A percentile compares a stretch with the other conserved stretches of the same genome.
phyloP scores from a whole-genome alignment of 2,797 vertebrate genomes.

The Hippocampus kuda region DNA sequence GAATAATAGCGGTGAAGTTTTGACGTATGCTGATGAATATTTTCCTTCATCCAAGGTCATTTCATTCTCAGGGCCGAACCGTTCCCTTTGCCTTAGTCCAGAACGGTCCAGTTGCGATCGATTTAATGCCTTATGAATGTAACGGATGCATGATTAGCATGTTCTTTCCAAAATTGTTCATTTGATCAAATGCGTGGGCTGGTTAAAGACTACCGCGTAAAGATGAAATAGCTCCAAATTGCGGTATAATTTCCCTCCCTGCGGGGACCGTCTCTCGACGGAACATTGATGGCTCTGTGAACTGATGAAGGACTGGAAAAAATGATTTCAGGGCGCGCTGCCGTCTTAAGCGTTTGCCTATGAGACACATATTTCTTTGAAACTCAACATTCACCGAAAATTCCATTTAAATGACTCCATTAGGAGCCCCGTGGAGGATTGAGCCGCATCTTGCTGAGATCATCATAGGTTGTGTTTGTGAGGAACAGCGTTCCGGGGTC shows the following conservation, averaged over 20 bases:
- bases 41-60: no score
- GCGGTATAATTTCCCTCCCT: not conserved
- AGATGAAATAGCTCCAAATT: not conserved
- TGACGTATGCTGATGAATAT: not conserved
- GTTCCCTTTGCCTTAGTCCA: no score
- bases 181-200: not conserved
- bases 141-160: not conserved
- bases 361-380: not conserved
- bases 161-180: not conserved
- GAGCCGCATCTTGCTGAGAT: not conserved
- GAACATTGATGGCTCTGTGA: not conserved
- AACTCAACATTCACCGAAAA: not conserved
- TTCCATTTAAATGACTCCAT: constrained; percentile 1
- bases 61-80: no score
- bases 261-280: not conserved
- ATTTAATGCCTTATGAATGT: no score
- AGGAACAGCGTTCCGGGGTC: not conserved
- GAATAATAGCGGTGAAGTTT: not conserved
- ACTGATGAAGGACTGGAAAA: constrained; percentile 2
- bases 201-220: no score
- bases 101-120: no score
- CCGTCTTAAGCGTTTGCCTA: not conserved
- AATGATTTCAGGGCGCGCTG: not conserved
- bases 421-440: not conserved
- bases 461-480: not conserved